Evolutionary conservation across 2,888 invertebrate species (phyloP), one percentile per base, ranked within the genome.

Genomic region (Agrotis puta): DNA sequence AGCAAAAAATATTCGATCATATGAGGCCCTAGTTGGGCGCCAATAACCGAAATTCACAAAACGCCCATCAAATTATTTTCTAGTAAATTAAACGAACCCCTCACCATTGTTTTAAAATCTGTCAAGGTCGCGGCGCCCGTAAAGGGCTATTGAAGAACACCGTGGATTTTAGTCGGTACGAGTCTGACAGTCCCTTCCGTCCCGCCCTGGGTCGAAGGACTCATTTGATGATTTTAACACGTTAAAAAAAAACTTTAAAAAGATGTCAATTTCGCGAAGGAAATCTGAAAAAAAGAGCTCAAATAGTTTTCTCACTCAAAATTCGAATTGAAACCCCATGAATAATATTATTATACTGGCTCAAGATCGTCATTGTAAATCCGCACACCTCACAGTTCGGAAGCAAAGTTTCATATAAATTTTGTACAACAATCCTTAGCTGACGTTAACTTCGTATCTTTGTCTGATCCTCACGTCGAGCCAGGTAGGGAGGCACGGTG

Each of bases 381-480:
- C 89, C 82, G 90, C 77, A 87, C 85, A 51, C 77, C 83, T 75
- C 61, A 73, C 85, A 88, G 86, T 88, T 90, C 84, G 80, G 83
- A 88, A 90, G 91, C 91, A 92, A 94, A 94, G 93, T 94, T 94
- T 94, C 89, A 92, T 93, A 94, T 94, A 93, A 92, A 94, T 94
- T 94, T 94, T 92, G 94, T 92, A 94, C 91, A 94, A 92, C 91
- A 93, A 93, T 92, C 91, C 93, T 92, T 91, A 92, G 90, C 92
- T 93, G 92, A 93, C 92, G 93, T 93, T 92, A 94, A 94, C 93
- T 95, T 92, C 88, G 93, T 92, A 94, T 94, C 95, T 95, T 94
- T 93, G 94, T 93, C 92, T 94, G 94, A 91, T 91, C 90, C 91
- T 91, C 90, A 91, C 89, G 90, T 90, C 90, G 91, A 87, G 90